Evolutionary conservation across 2,888 invertebrate genomes (phyloP).

Genomic region (Cephus pulcher): DNA sequence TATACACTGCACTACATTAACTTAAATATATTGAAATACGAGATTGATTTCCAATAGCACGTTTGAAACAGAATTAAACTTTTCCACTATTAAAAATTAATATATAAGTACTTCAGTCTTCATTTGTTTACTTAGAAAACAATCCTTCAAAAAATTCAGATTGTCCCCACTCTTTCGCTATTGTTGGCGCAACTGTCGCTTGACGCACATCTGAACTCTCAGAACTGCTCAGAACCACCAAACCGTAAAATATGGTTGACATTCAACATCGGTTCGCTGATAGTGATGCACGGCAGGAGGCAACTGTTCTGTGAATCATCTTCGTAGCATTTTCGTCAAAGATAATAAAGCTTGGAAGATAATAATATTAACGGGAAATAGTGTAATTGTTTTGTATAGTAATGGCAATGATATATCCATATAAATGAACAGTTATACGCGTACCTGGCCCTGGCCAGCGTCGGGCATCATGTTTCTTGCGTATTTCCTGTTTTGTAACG

Average conservation of each 20-base stretch:
- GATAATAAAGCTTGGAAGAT: background rate
- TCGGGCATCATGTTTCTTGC: slow-evolving; percentile 5
- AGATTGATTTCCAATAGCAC: background rate
- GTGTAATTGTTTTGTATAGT: background rate
- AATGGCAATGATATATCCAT: background rate
- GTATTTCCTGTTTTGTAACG: slow-evolving; percentile 7
- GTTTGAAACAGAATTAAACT: background rate
- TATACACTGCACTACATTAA: background rate
- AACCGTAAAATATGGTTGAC: background rate
- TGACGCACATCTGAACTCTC: background rate
- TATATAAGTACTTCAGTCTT: background rate
- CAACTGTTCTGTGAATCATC: background rate
- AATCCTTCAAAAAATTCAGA: background rate
- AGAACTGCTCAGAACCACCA: background rate
- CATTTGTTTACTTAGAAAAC: background rate
- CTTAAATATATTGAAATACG: background rate
- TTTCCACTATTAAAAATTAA: background rate
- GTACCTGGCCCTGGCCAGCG: background rate
- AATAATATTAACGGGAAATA: background rate
- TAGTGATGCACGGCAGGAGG: background rate
- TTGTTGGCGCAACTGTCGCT: background rate
- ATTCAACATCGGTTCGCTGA: background rate
- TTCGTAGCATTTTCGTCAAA: background rate
- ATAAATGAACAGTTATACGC: background rate
- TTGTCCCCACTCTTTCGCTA: background rate